phyloP scores from a whole-genome alignment of 2,797 vertebrate genomes.

The Chrosomus eos region DNA sequence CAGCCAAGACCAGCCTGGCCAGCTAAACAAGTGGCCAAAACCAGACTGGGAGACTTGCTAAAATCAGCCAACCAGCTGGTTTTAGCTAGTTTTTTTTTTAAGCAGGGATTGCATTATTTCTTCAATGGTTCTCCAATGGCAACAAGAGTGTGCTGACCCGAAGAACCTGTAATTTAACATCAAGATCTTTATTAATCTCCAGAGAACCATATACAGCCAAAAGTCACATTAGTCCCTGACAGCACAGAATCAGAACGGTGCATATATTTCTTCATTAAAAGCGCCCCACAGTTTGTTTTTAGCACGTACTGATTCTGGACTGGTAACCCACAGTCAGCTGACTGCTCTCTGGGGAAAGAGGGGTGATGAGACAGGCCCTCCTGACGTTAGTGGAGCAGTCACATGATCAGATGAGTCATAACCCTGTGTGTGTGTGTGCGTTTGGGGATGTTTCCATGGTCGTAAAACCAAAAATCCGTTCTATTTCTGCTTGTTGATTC shows the following conservation, averaged over 20 bases:
- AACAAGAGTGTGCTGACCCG: background rate
- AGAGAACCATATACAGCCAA: background rate
- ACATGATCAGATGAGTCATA: constrained; percentile 47
- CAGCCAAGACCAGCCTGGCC: too few species aligned
- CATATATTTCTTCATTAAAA: constrained; percentile 6
- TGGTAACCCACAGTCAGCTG: constrained; percentile 33
- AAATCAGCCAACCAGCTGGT: background rate
- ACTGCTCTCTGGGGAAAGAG: constrained; percentile 34
- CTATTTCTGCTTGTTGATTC: constrained; percentile 36
- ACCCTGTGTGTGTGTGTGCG: constrained; percentile 8
- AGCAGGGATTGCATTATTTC: background rate
- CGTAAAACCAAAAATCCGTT: constrained; percentile 21
- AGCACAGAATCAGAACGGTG: background rate
- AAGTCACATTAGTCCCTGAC: background rate
- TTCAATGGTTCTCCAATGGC: background rate
- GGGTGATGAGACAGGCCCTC: constrained; percentile 30
- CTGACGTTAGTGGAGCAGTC: constrained; percentile 42
- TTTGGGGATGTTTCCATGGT: background rate
- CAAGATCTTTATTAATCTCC: background rate
- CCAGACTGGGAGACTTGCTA: too few species aligned
- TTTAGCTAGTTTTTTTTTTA: background rate
- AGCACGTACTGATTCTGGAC: constrained; percentile 8
- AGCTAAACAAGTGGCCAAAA: too few species aligned
- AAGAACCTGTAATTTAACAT: background rate
- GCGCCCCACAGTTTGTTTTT: background rate